Base-by-base conservation (phyloP, 2,113 vertebrate species). In the Vidua chalybeata region DNA sequence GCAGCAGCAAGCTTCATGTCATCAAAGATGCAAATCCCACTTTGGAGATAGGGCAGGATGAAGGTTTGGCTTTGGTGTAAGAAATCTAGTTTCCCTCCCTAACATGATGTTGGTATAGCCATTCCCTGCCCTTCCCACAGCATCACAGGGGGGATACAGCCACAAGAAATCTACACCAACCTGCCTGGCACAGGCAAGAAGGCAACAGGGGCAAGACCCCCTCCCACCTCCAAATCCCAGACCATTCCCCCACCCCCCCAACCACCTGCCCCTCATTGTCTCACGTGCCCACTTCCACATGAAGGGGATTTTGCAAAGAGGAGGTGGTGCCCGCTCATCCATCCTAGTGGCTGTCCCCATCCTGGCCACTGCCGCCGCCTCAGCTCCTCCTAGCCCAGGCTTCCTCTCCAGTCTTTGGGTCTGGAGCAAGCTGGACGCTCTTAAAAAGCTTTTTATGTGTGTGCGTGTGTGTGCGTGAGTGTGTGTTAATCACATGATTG, bases 401-500 rank as follows among this genome's bases (percentile, higher is more conserved):
- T 94, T 98, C 96, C 95, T 98, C 97, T 98, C 97, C 87, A 6
- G 93, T 95, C 94, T 96, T 97, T 39, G 90, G 96, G 94, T 97
- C 98, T 97, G 98, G 98, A 97, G 97, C 97, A 97, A 95, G 93
- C 97, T 97, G 97, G 98, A 97, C 94, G 97, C 98, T 98, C 96
- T 98, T 97, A 97, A 98, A 98, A 98, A 98, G 97, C 98, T 98
- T 97, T 97, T 98, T 97, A 96, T 97, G 97, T 98, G 98, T 59
- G 19, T 64, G 96, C 49, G 71, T 33, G 58, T 59, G 58, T 59
- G 97, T 95, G 96, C 75, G 94, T 30, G 85, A 94, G 97, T 97
- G 97, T 98, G 97, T 97, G 97, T 98, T 96, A 97, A 98, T 98
- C 98, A 98, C 98, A 98, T 98, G 98, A 98, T 98, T 98, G 97